These are phyloP conservation scores for Campodea augens DNA, from an alignment of 1,140 invertebrate species.

Conservation along the genomic window DNA sequence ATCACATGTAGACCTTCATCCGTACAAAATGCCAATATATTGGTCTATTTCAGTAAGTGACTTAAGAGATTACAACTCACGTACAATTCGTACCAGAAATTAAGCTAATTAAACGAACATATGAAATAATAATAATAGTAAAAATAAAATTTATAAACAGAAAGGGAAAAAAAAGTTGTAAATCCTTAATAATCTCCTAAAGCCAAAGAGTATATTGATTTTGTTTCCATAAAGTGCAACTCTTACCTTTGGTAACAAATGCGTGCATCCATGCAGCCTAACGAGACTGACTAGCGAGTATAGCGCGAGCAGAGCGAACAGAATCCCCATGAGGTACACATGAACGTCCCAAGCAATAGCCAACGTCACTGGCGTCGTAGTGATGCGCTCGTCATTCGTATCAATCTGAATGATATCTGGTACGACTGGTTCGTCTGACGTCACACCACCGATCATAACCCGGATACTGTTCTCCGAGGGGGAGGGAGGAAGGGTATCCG, in stretches of 20 bases:
- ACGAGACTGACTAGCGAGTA: conserved; percentile 39
- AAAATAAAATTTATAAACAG: no score
- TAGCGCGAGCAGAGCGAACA: conserved; percentile 59
- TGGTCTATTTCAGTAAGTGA: no score
- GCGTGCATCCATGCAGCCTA: conserved; percentile 14
- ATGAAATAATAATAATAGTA: no score
- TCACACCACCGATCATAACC: neutral
- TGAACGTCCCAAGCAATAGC: conserved; percentile 72
- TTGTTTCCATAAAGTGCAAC: no score
- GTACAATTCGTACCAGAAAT: no score
- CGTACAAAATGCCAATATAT: no score
- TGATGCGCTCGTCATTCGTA: neutral
- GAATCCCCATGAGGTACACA: conserved; percentile 59
- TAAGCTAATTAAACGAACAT: no score
- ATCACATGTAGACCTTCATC: no score
- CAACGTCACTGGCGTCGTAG: conserved; percentile 25
- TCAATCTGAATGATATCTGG: neutral
- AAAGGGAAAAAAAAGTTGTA: no score
- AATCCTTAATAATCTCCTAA: no score
- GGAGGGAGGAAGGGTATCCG: neutral
- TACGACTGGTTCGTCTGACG: neutral
- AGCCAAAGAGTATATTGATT: no score
- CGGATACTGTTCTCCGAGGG: neutral
- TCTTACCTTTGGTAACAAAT: conserved; percentile 16
- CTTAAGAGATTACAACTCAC: no score